Evolutionary conservation across 2,797 vertebrate species (phyloP).

Genomic region (Acrossocheilus fasciatus): DNA sequence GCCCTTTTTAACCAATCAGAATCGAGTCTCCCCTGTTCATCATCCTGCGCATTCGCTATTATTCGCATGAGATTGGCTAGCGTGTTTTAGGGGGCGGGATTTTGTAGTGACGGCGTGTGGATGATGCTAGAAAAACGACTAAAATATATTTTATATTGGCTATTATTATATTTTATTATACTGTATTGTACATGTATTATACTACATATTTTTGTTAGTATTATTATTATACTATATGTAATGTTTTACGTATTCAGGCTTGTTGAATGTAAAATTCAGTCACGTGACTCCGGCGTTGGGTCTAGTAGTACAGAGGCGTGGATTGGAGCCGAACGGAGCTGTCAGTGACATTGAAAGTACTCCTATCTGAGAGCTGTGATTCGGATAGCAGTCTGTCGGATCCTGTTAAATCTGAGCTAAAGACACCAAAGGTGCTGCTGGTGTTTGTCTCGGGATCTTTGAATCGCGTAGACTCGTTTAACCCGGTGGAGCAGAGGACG

Average conservation of each 20-base stretch:
- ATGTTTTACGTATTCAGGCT: not conserved
- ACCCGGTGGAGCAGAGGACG: not conserved
- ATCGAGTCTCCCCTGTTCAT: not conserved
- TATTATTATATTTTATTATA: not conserved
- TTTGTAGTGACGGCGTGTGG: not conserved
- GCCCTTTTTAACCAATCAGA: not conserved
- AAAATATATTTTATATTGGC: not conserved
- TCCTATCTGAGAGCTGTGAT: not conserved
- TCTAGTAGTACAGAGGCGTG: not conserved
- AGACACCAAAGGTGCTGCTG: not conserved
- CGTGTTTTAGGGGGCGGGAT: not conserved
- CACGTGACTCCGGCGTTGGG: not conserved
- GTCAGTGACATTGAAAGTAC: slow-evolving; percentile 26
- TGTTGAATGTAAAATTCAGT: not conserved
- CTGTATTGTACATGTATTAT: not conserved
- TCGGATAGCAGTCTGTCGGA: too few relatives aligned
- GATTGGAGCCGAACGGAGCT: not conserved
- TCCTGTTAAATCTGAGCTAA: not conserved
- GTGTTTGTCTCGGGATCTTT: not conserved
- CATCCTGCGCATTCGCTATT: not conserved
- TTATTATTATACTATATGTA: not conserved
- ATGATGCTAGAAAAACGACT: not conserved
- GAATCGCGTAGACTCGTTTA: not conserved
- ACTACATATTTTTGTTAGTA: not conserved
- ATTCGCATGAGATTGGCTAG: not conserved